Percentiles rank a stretch among this genome's conserved stretches.
These are phyloP conservation scores for Bellardia pandia DNA, from an alignment of 2,888 invertebrate genomes.

Conservation along the genomic window DNA sequence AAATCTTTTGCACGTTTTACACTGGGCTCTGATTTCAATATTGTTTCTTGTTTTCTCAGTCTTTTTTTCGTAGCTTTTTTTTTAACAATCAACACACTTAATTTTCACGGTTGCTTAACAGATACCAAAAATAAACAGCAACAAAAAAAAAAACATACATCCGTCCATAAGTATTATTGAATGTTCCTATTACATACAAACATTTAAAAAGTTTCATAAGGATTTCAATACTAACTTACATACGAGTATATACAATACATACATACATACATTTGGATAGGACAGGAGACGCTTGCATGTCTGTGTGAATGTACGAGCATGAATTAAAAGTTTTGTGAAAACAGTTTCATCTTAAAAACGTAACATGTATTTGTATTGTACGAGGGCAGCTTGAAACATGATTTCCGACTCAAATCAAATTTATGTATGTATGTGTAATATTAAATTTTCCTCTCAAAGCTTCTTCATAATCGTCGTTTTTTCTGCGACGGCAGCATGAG, in stretches of 20 bases:
- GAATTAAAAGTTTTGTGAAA: slow-evolving; percentile 64
- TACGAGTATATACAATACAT: too few relatives aligned
- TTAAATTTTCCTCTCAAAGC: too few relatives aligned
- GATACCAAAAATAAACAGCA: slow-evolving; percentile 48
- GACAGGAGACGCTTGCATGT: too few relatives aligned
- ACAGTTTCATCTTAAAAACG: slow-evolving; percentile 64
- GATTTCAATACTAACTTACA: not conserved
- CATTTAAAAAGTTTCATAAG: slow-evolving; percentile 8
- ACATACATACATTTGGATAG: too few relatives aligned
- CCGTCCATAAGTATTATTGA: slow-evolving; percentile 23
- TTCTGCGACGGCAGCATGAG: too few relatives aligned
- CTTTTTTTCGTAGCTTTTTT: not conserved
- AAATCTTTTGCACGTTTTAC: slow-evolving; percentile 73
- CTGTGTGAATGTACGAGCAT: slow-evolving; percentile 20
- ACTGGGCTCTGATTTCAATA: slow-evolving; percentile 69
- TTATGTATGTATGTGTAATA: too few relatives aligned
- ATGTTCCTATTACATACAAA: not conserved
- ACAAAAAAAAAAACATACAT: slow-evolving; percentile 19
- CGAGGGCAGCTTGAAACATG: not conserved
- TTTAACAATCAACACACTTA: slow-evolving; percentile 61
- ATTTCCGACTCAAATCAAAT: not conserved
- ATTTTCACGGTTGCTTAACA: slow-evolving; percentile 70
- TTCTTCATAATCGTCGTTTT: too few relatives aligned
- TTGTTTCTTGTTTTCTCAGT: slow-evolving; percentile 7
- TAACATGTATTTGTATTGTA: slow-evolving; percentile 46